Conservation (phyloP, 2,888 invertebrate genomes). For the Aproaerema taeniolella region DNA sequence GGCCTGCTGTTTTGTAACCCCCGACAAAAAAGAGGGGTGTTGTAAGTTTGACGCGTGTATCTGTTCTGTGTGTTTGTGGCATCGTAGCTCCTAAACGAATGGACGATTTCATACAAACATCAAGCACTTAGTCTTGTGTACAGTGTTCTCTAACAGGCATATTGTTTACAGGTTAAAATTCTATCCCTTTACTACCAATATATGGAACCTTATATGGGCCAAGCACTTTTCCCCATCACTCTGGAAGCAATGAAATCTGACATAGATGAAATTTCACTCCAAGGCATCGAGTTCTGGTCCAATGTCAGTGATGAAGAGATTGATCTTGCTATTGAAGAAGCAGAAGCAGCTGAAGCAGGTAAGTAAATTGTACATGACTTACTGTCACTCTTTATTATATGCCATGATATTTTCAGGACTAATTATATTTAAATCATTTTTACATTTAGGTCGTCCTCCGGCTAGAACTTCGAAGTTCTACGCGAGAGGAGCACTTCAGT, state of each 20-base stretch:
- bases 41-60: too few relatives aligned
- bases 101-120: too few relatives aligned
- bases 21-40: too few relatives aligned
- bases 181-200: conserved; percentile 98
- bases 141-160: too few relatives aligned
- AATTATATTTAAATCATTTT: not conserved
- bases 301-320: conserved; percentile 99
- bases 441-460: conserved; percentile 92
- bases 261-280: conserved; percentile 95
- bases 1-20: too few relatives aligned
- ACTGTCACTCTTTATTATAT: conserved; percentile 8
- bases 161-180: conserved; percentile 87
- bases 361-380: conserved; percentile 15
- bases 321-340: conserved; percentile 94
- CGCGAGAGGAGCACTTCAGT: conserved; percentile 98
- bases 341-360: conserved; percentile 93
- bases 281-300: conserved; percentile 99
- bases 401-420: too few relatives aligned
- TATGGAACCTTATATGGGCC: conserved; percentile 99
- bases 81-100: too few relatives aligned
- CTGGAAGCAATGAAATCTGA: conserved; percentile 99
- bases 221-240: conserved; percentile 98
- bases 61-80: too few relatives aligned
- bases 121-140: too few relatives aligned
- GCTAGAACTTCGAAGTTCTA: conserved; percentile 95